Conservation (phyloP, 1,140 invertebrate species). For the Heliconius himera region DNA sequence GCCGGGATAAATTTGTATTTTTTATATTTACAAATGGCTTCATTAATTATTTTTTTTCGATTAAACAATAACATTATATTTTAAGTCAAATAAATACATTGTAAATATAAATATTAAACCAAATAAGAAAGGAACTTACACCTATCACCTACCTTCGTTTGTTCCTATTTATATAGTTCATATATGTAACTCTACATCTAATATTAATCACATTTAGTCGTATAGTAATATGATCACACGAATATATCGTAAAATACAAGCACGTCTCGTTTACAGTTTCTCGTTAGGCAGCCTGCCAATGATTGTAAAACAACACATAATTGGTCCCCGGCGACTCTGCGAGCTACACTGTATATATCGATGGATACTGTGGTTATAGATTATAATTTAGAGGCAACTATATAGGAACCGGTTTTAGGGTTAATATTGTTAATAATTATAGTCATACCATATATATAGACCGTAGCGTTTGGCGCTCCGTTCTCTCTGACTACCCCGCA, state of each 20-base stretch:
- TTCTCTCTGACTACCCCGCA: too few relatives aligned
- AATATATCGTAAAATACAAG: constrained; percentile 18
- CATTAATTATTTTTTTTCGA: too few relatives aligned
- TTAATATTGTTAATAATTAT: not conserved
- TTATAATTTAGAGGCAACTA: not conserved
- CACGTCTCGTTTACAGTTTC: constrained; percentile 20
- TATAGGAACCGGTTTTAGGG: not conserved
- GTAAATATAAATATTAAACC: not conserved
- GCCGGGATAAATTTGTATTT: too few relatives aligned
- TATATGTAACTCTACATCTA: too few relatives aligned
- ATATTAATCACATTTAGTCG: not conserved
- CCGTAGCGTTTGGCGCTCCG: too few relatives aligned
- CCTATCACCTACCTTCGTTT: too few relatives aligned
- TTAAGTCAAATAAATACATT: too few relatives aligned
- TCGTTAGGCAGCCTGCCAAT: constrained; percentile 40
- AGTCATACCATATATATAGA: too few relatives aligned
- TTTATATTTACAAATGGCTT: too few relatives aligned
- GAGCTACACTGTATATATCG: not conserved
- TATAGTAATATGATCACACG: constrained; percentile 6
- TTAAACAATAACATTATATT: too few relatives aligned
- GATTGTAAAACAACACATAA: constrained; percentile 41
- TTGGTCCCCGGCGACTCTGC: constrained; percentile 29
- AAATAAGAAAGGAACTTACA: too few relatives aligned
- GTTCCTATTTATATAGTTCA: too few relatives aligned
- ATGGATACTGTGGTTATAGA: not conserved